Evolutionary conservation across 2,888 invertebrate species (phyloP), one percentile per base, ranked within the genome.

Genomic region (Cheilosia urbana): DNA sequence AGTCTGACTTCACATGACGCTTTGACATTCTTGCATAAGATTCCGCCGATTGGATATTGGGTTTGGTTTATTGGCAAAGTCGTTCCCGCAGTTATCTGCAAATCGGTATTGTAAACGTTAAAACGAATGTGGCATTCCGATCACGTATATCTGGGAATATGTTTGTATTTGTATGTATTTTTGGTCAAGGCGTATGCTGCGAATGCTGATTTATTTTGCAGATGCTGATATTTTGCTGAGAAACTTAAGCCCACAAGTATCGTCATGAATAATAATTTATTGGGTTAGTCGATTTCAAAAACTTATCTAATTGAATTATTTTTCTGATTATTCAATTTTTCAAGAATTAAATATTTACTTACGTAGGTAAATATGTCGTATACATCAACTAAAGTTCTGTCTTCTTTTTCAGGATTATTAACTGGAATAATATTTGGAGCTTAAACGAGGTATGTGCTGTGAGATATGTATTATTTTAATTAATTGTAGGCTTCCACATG

Each of bases 1-100:
- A 30, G 58, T 21, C 40, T 65, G 63, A 57, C 57, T 69, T 51
- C 65, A 66, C 58, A 24, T 19, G 47, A 63, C 51, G 55, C 62
- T 65, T 69, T 80, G 58, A 77, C 76, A 81, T 85, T 77, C 85
- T 85, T 85, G 81, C 85, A 81, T 85, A 85, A 85, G 85, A 57
- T 80, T 84, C 27, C 40, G 71, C 65, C 30, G 27, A 60, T 57
- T 72, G 17, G 68, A 63, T 79, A 45, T 68, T 68, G 53, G 57
- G 47, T 42, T 62, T 42, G 49, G 45, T 55, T 42, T 60, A 27
- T 71, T 72, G 66, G 72, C 42, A 17, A 17, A 55, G 72, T 65
- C 76, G 49, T 66, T 66, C 53, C 40, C 30, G 30, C 57, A 45
- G 71, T 42, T 51, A 72, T 79, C 65, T 49, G 49, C 17, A 17